Conservation (phyloP, 1,140 invertebrate genomes). For the Leptopilina clavipes region DNA sequence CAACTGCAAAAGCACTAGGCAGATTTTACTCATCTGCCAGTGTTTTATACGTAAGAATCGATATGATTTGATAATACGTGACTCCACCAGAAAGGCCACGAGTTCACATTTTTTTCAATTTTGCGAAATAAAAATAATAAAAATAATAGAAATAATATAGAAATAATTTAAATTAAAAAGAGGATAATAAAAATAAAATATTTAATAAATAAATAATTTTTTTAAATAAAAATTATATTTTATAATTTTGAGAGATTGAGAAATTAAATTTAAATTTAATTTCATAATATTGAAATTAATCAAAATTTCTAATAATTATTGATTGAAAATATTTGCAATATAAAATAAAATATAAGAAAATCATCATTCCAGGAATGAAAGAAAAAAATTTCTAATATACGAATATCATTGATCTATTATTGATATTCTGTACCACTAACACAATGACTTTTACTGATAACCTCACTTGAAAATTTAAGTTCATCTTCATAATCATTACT, state of each 20-base stretch:
- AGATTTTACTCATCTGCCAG: conserved; percentile 17
- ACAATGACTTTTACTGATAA: conserved; percentile 8
- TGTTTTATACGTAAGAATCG: not conserved
- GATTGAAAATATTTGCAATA: not conserved
- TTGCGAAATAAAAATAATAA: not conserved
- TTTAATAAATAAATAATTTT: too few relatives aligned
- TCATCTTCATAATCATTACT: not conserved
- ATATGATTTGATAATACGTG: not conserved
- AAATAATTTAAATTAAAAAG: too few relatives aligned
- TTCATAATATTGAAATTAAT: too few relatives aligned
- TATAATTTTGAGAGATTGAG: too few relatives aligned
- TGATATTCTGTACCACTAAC: not conserved
- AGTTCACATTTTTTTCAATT: not conserved
- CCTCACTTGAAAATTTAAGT: not conserved
- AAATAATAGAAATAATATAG: too few relatives aligned
- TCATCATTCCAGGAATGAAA: not conserved
- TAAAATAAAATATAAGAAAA: not conserved
- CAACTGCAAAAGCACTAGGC: not conserved
- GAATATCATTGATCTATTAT: not conserved
- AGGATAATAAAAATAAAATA: too few relatives aligned
- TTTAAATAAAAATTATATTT: too few relatives aligned
- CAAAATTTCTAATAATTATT: too few relatives aligned
- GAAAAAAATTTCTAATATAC: not conserved
- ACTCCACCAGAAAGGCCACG: not conserved
- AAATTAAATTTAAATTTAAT: too few relatives aligned